Evolutionary conservation across 2,797 vertebrate genomes (phyloP).

Genomic region (Platyrinchus mystaceus): DNA sequence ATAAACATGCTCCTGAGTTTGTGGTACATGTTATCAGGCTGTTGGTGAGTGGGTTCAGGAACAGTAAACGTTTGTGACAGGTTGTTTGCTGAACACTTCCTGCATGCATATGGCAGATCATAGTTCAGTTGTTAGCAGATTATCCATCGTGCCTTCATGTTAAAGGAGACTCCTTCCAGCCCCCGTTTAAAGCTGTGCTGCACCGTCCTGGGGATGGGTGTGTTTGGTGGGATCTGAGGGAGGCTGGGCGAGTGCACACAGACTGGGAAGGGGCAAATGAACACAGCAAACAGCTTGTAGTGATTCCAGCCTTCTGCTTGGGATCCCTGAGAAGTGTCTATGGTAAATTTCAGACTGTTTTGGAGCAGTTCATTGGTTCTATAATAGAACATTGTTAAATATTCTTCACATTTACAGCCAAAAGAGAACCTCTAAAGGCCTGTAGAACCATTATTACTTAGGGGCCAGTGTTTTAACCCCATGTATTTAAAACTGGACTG

Average conservation of each 20-base stretch:
- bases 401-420: neutral
- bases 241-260: neutral
- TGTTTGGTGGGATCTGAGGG: neutral
- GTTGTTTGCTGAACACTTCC: conserved; percentile 52
- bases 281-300: neutral
- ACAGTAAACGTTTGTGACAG: conserved; percentile 42
- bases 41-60: neutral
- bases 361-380: neutral
- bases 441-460: neutral
- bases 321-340: neutral
- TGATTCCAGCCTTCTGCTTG: neutral
- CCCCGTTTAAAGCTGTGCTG: neutral
- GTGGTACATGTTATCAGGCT: neutral
- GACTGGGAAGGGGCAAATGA: neutral
- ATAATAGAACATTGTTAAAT: neutral
- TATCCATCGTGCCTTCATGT: neutral
- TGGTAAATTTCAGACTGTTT: neutral
- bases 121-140: conserved; percentile 30
- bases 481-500: neutral
- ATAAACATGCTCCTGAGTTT: neutral
- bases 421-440: neutral
- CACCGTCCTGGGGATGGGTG: neutral
- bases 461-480: neutral
- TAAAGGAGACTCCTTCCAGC: neutral
- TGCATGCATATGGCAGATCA: conserved; percentile 56